These are phyloP conservation scores for Melolontha melolontha DNA, from an alignment of 2,888 invertebrate genomes.

Conservation along the genomic window DNA sequence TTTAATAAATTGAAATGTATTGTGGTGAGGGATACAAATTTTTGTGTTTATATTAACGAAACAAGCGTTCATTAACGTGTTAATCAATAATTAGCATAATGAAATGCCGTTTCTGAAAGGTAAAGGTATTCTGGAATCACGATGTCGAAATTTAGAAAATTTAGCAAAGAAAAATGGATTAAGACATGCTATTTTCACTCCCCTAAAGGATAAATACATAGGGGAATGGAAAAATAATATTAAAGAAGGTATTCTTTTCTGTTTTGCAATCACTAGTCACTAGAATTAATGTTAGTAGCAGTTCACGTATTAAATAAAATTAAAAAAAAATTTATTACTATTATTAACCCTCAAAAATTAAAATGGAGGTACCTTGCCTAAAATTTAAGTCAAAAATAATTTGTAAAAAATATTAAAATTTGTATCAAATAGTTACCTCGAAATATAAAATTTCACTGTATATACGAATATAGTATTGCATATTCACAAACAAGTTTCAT, in stretches of 20 bases:
- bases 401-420: too few species aligned
- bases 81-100: background rate
- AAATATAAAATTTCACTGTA: too few species aligned
- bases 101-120: conserved; percentile 53
- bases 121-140: conserved; percentile 47
- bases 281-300: too few species aligned
- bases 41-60: conserved; percentile 40
- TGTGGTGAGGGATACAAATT: conserved; percentile 7
- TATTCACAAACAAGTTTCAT: too few species aligned
- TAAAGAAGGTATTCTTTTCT: conserved; percentile 59
- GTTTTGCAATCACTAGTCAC: background rate
- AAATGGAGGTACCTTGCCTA: too few species aligned
- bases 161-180: conserved; percentile 70
- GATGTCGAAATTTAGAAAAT: conserved; percentile 64
- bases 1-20: conserved; percentile 4
- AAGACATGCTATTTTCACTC: conserved; percentile 70
- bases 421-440: too few species aligned
- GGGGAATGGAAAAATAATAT: conserved; percentile 73
- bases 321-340: too few species aligned
- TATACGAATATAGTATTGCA: too few species aligned
- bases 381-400: too few species aligned
- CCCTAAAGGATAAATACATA: conserved; percentile 68
- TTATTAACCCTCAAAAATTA: too few species aligned
- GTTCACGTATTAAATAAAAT: too few species aligned
- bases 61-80: conserved; percentile 24